Conservation (phyloP, 2,888 invertebrate genomes). For the Caenorhabditis macrosperma region DNA sequence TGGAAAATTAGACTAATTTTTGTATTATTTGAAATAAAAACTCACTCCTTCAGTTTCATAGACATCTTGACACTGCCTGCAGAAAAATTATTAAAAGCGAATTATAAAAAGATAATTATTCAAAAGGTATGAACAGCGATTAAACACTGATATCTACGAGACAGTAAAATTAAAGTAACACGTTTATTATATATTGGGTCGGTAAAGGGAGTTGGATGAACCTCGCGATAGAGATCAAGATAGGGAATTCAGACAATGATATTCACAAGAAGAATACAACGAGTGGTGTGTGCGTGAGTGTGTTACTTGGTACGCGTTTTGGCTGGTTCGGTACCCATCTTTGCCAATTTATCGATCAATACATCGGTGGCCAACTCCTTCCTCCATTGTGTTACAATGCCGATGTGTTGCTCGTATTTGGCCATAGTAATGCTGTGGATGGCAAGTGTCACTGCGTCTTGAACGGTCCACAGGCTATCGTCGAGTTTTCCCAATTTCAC, state of each 20-base stretch:
- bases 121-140: not conserved
- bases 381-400: not conserved
- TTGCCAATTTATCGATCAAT: not conserved
- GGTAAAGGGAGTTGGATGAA: constrained; percentile 4
- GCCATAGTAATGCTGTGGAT: constrained; percentile 9
- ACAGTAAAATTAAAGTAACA: not conserved
- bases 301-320: constrained; percentile 15
- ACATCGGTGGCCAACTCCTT: not conserved
- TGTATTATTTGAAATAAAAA: constrained; percentile 1
- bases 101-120: not conserved
- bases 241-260: not conserved
- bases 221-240: constrained; percentile 24
- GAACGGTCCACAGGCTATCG: constrained; percentile 49
- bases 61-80: constrained; percentile 32
- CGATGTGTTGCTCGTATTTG: constrained; percentile 3
- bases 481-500: constrained; percentile 53
- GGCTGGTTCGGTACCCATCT: constrained; percentile 1
- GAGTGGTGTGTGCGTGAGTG: not conserved
- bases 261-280: constrained; percentile 17
- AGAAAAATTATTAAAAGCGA: not conserved
- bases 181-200: constrained; percentile 18
- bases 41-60: constrained; percentile 56
- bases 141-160: not conserved
- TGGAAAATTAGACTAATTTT: constrained; percentile 81
- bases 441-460: constrained; percentile 24